Base-by-base conservation (phyloP, 2,888 invertebrate species). In the Junonia oenone region DNA sequence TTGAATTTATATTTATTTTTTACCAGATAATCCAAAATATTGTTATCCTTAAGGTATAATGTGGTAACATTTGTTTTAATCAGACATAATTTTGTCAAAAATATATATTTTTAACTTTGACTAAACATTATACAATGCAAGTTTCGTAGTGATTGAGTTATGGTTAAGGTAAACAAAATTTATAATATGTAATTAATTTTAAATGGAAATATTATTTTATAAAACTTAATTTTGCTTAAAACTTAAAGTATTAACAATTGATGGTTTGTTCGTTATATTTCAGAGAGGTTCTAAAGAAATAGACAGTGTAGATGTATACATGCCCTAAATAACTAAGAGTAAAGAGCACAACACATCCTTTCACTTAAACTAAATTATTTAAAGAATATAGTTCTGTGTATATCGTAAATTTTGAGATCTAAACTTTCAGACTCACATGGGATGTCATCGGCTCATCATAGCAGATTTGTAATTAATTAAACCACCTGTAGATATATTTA, bases 391-490 rank as follows among this genome's bases (percentile, higher is more conserved):
- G 17, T 40, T 40, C 40, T 40, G 13, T 1, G 6, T 22, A 22
- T 13, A 43, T 26, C 13, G 22, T 43, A n/a, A 13, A 43, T 43
- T 43, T 22, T 22, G 43, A 22, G 43, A 43, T 13, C 11, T 43
- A 38, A 14, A 43, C 4, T 13, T 40, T 40, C 40, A 22, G 19
- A 13, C 13, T 43, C 43, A 38, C 14, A 26, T 19, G 17, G 15
- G 38, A 11, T 11, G 38, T 40, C 38, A 40, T 40, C 43, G n/a
- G 43, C 43, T 43, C 43, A 22, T 43, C 43, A 43, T 22, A 26
- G 43, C n/a, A 43, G 43, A 13, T 22, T n/a, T 43, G 43, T 43
- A 13, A 26, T 43, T 26, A 43, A 19, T 22, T 26, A 13, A 26
- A 13, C 43, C 43, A 43, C 43, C 43, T 43, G 43, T 26, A 13